These are phyloP conservation scores for Arge pagana DNA, from an alignment of 2,888 invertebrate genomes.

Conservation along the genomic window DNA sequence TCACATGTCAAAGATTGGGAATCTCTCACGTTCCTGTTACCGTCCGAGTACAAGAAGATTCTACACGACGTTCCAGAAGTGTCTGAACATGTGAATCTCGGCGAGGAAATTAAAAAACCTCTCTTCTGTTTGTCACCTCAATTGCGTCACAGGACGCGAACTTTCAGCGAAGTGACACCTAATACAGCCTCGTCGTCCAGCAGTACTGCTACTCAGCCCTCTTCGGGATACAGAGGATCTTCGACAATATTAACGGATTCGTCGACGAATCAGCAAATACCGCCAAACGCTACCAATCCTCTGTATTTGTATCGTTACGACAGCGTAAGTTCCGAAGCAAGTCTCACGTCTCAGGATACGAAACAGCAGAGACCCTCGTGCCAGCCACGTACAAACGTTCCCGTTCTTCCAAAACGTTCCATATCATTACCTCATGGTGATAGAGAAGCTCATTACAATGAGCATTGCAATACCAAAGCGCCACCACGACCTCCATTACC, in stretches of 20 bases:
- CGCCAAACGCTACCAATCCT: constrained; percentile 68
- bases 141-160: constrained; percentile 61
- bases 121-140: constrained; percentile 64
- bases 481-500: constrained; percentile 76
- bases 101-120: constrained; percentile 62
- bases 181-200: constrained; percentile 70
- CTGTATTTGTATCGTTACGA: constrained; percentile 84
- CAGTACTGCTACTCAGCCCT: constrained; percentile 78
- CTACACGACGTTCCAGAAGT: constrained; percentile 81
- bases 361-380: constrained; percentile 36
- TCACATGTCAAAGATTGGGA: constrained; percentile 93
- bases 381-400: constrained; percentile 32
- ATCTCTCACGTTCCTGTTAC: constrained; percentile 85
- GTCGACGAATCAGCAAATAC: constrained; percentile 71
- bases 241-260: constrained; percentile 82
- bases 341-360: constrained; percentile 61
- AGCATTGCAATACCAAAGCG: constrained; percentile 53
- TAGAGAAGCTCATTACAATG: constrained; percentile 58
- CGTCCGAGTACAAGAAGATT: constrained; percentile 80
- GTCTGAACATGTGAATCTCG: constrained; percentile 66
- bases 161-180: constrained; percentile 63
- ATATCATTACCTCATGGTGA: constrained; percentile 63
- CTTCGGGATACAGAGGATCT: constrained; percentile 85
- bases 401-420: constrained; percentile 69
- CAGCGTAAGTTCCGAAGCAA: constrained; percentile 75